Evolutionary conservation across 2,888 invertebrate species (phyloP), one percentile per base, ranked within the genome.

Genomic region (Zaprionus bogoriensis): DNA sequence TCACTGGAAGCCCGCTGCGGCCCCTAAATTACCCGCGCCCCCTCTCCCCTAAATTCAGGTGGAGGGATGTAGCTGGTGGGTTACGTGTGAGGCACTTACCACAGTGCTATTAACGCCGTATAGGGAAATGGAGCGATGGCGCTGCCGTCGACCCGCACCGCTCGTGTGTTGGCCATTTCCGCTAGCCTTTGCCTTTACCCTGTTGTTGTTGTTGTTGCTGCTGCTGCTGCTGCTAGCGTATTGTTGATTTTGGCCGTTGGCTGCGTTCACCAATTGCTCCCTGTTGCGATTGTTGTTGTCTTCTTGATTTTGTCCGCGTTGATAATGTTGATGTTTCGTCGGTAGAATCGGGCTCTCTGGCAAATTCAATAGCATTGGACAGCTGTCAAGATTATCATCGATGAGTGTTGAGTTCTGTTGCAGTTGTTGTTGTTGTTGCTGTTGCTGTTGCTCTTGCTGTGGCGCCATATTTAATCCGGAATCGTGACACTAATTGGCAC

Each of bases 381-480:
- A 81, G 53, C 70, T 82, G 77, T 79, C 76, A 60, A 87, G 77
- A 78, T 87, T 89, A 76, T 88, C 88, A 76, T 84, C 74, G 65
- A 89, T 88, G 65, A 91, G 84, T 52, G 91, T 91, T 53, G 91
- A 91, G 77, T 91, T 91, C 70, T 89, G 89, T 69, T 79, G 78
- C 32, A 67, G 72, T 7, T 50, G 42, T 25, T 44, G 42, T 9
- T 25, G 42, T 14, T 42, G 42, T 7, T 27, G 58, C 12, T 46
- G 60, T 51, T 72, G 46, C 41, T 59, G 51, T n/a, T 58, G 50
- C 17, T 44, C 54, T 48, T 44, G 48, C 25, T 88, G 88, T 53
- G 87, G 87, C 68, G 89, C 88, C 90, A 89, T 90, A 28, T 58
- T 59, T 6, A 4, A 3, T 48, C 17, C 39, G 48, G 61, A 60